A percentile compares a stretch with the other conserved stretches of the same genome.
phyloP scores from a whole-genome alignment of 2,797 vertebrate species.

The Leucoraja ocellata region DNA sequence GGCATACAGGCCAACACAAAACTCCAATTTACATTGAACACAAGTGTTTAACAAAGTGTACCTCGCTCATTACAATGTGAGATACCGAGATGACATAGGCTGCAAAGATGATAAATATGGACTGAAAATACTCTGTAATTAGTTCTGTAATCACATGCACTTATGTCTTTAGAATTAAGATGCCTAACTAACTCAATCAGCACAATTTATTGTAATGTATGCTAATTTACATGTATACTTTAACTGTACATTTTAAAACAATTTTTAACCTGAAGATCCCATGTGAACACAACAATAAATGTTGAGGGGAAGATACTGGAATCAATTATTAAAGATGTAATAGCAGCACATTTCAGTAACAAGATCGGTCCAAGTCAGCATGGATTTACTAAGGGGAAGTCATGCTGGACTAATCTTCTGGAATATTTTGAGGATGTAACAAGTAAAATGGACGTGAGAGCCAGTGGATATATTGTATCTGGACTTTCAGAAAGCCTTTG shows the following conservation, averaged over 20 bases:
- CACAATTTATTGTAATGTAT: slow-evolving; percentile 32
- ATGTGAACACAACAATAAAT: background rate
- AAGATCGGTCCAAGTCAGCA: too few relatives aligned
- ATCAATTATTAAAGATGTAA: too few relatives aligned
- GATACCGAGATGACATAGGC: slow-evolving; percentile 7
- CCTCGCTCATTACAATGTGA: background rate
- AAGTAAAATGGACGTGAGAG: too few relatives aligned
- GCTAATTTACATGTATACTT: slow-evolving; percentile 30
- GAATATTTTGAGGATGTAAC: too few relatives aligned
- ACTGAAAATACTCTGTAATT: slow-evolving; percentile 17
- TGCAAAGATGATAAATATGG: slow-evolving; percentile 14
- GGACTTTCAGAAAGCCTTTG: too few relatives aligned
- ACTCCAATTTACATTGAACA: background rate
- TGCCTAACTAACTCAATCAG: background rate
- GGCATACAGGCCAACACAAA: background rate
- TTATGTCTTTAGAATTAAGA: slow-evolving; percentile 34
- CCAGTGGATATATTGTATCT: too few relatives aligned
- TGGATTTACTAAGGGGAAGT: too few relatives aligned
- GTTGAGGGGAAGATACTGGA: too few relatives aligned
- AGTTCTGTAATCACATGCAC: slow-evolving; percentile 20
- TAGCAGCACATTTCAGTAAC: too few relatives aligned
- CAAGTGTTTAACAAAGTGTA: background rate
- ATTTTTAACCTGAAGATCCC: background rate
- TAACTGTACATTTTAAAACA: background rate
- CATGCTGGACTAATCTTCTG: too few relatives aligned